Evolutionary conservation across 2,113 vertebrate species (phyloP).

Genomic region (Piliocolobus tephrosceles): DNA sequence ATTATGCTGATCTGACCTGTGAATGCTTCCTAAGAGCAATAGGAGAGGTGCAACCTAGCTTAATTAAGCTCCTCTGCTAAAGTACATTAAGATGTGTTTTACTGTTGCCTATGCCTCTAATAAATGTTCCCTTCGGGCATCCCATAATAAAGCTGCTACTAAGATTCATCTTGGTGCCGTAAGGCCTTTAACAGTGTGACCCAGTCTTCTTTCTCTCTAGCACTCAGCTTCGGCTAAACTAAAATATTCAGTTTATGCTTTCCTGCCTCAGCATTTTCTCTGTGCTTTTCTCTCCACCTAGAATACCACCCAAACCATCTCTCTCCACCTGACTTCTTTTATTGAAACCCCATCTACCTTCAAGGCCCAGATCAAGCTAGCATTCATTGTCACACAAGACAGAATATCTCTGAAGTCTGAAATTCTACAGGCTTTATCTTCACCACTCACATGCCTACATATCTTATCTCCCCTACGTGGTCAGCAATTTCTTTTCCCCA

Average conservation of each 20-base stretch:
- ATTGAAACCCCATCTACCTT: neutral
- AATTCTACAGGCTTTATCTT: neutral
- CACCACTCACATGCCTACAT: neutral
- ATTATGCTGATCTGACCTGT: neutral
- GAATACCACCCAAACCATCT: neutral
- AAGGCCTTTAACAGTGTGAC: neutral
- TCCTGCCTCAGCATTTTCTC: neutral
- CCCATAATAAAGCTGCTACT: neutral
- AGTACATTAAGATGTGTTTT: neutral
- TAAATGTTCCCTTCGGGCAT: neutral
- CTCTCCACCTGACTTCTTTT: neutral
- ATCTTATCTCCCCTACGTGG: neutral
- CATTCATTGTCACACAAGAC: neutral
- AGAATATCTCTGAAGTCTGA: neutral
- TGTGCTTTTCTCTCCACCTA: neutral
- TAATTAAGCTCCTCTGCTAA: neutral
- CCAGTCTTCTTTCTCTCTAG: neutral
- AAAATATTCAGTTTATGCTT: neutral
- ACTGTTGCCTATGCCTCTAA: neutral
- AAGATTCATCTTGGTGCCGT: neutral
- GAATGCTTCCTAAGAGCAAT: neutral
- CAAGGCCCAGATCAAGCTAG: neutral
- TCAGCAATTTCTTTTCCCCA: slow-evolving; percentile 27
- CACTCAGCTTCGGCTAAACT: neutral
- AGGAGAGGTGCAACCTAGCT: neutral